Evolutionary conservation across 1,140 invertebrate species (phyloP), one percentile per base, ranked within the genome.

Genomic region (Tribolium castaneum): DNA sequence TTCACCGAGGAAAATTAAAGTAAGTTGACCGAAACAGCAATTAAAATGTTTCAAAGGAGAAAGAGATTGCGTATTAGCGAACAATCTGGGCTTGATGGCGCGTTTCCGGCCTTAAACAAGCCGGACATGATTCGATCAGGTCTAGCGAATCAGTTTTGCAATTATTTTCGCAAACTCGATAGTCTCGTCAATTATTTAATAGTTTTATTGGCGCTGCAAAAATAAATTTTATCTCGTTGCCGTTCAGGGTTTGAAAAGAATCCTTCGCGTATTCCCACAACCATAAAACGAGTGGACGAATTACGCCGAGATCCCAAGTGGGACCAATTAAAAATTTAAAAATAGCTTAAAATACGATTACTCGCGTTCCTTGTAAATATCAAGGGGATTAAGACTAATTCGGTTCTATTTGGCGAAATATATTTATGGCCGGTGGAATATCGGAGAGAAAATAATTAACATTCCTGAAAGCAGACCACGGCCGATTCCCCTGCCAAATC

Each of bases 301-400:
- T 22, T 59, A 59, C 39, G n/a, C 39, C 0, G 39, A 59, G 19
- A 45, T 59, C 59, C 59, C 59, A 66, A 35, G n/a, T 66, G 59
- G n/a, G 59, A 66, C 59, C 30, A 66, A 66, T 66, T 59, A 59
- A 59, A 59, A 59, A 59, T 59, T 59, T 59, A 59, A 59, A 59
- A 59, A 59, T 59, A 59, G 54, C 54, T 59, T 59, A 59, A 22
- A 22, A 59, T 59, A 59, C 54, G 19, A 59, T 59, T 59, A 59
- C 54, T 25, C 39, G 39, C 54, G 30, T 7, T 59, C 54, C 54
- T 66, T 66, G 6, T 39, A 66, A 35, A 35, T 66, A 66, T 34
- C 59, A 13, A 45, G 30, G 59, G 59, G 59, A 66, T 34, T 66
- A 0, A 35, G 30, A n/a, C 14, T 66, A 66, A 35, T 66, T 66